phyloP scores from a whole-genome alignment of 2,888 invertebrate genomes.

The Synanthedon myopaeformis region DNA sequence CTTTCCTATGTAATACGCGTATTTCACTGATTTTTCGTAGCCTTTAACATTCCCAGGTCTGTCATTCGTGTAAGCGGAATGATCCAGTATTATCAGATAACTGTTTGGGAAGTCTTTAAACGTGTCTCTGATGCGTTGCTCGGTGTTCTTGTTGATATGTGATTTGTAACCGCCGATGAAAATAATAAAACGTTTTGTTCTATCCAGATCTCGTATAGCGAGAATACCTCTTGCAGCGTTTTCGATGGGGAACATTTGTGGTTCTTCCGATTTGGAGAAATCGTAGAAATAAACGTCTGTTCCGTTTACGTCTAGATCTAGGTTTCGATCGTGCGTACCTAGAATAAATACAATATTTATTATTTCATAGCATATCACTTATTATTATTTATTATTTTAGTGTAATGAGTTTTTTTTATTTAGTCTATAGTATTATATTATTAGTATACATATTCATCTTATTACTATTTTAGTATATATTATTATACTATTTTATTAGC shows the following conservation, averaged over 20 bases:
- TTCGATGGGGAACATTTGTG: slow-evolving; percentile 26
- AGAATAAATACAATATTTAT: slow-evolving; percentile 3
- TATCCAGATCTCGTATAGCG: slow-evolving; percentile 26
- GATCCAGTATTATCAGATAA: slow-evolving; percentile 56
- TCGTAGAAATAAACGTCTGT: slow-evolving; percentile 47
- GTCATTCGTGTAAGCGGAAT: slow-evolving; percentile 50
- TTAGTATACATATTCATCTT: no score
- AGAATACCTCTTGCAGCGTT: slow-evolving; percentile 43
- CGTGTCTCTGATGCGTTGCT: slow-evolving; percentile 38
- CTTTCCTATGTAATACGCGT: slow-evolving; percentile 51
- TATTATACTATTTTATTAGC: no score
- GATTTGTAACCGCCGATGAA: slow-evolving; percentile 55
- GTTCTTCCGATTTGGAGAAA: slow-evolving; percentile 26
- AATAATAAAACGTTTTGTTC: slow-evolving; percentile 36
- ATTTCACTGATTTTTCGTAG: slow-evolving; percentile 49
- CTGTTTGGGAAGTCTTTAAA: slow-evolving; percentile 43
- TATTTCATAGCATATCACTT: neutral
- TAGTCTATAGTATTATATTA: no score
- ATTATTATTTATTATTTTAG: neutral
- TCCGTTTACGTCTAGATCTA: slow-evolving; percentile 42
- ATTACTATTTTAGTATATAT: no score
- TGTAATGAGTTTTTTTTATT: neutral
- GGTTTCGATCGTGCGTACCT: slow-evolving; percentile 38
- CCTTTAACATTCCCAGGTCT: slow-evolving; percentile 39
- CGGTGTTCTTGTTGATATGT: slow-evolving; percentile 43